Evolutionary conservation across 1,140 invertebrate genomes (phyloP), one percentile per base, ranked within the genome.

Genomic region (Aleiodes sp.): DNA sequence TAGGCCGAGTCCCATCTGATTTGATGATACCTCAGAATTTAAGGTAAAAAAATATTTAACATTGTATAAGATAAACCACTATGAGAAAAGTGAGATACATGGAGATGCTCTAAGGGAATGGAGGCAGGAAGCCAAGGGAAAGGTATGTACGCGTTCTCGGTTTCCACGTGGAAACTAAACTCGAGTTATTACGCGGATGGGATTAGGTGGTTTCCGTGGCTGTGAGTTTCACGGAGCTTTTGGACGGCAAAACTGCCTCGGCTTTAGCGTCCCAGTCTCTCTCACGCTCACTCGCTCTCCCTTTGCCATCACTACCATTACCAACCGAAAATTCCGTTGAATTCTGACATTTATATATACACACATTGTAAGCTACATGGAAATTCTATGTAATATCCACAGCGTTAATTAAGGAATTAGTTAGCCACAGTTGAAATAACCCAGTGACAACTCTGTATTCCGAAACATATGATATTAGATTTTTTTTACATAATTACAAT

Each of bases 191-290:
- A 41, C 57, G 39, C 39, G 39, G 39, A 16, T 43, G 24, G 62
- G 62, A 64, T 64, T 64, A 64, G 62, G 62, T 64, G 62, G 62
- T 64, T 64, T 64, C 39, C 62, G 39, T 64, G 62, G 62, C 37
- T 52, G 46, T 52, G 39, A 64, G 62, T 64, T 64, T 64, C 39
- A 16, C 14, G 21, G 62, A 64, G 62, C 62, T 64, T 29, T 28
- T 29, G 39, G 62, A 52, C 62, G 62, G 39, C 35, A 64, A 64
- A 64, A 64, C 62, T 64, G 39, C 37, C 26, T 52, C 46, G 46
- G 46, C 46, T 52, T 52, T 52, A 52, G n/a, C n/a, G n/a, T n/a
- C n/a, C 46, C 46, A 46, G n/a, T 19, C 41, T 19, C n/a, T n/a
- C 41, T 19, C 41, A 8, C 43, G 16, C 31, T 10, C 57, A 12